Percentiles rank a stretch among this genome's conserved stretches.
phyloP scores from a whole-genome alignment of 1,140 invertebrate genomes.

The Nymphalis io region DNA sequence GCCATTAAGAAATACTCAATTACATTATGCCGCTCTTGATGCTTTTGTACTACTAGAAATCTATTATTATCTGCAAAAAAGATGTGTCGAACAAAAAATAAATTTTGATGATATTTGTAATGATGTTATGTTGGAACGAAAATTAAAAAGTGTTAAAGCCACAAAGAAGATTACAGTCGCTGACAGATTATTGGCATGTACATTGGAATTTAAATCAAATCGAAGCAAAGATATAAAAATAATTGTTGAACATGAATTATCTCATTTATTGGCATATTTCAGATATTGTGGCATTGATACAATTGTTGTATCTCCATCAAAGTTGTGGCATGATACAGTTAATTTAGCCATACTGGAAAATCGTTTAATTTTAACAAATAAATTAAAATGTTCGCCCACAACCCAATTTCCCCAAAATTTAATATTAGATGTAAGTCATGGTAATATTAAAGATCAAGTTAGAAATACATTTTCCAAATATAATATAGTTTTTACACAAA shows the following conservation, averaged over 20 bases:
- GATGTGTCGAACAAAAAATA: slow-evolving; percentile 79
- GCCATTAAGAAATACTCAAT: slow-evolving; percentile 88
- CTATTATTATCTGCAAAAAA: slow-evolving; percentile 82
- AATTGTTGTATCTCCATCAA: slow-evolving; percentile 44
- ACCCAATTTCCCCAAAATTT: slow-evolving; percentile 59
- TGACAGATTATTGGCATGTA: slow-evolving; percentile 45
- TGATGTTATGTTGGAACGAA: slow-evolving; percentile 78
- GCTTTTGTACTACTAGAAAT: slow-evolving; percentile 89
- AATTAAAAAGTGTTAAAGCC: slow-evolving; percentile 68
- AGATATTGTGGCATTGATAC: slow-evolving; percentile 72
- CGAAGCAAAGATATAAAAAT: slow-evolving; percentile 57
- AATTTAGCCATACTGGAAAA: slow-evolving; percentile 65
- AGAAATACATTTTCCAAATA: slow-evolving; percentile 57
- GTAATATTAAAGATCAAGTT: slow-evolving; percentile 55
- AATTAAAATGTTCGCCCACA: slow-evolving; percentile 60
- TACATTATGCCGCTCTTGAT: slow-evolving; percentile 91
- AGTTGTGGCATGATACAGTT: slow-evolving; percentile 69
- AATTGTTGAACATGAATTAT: slow-evolving; percentile 56
- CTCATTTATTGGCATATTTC: slow-evolving; percentile 57
- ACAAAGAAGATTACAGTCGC: slow-evolving; percentile 67
- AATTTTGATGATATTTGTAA: slow-evolving; percentile 83
- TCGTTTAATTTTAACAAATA: slow-evolving; percentile 56
- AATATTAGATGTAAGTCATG: slow-evolving; percentile 62
- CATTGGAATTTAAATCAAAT: slow-evolving; percentile 44
- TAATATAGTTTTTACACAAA: slow-evolving; percentile 54